phyloP scores from a whole-genome alignment of 2,797 vertebrate genomes.

The Pseudopleuronectes americanus region DNA sequence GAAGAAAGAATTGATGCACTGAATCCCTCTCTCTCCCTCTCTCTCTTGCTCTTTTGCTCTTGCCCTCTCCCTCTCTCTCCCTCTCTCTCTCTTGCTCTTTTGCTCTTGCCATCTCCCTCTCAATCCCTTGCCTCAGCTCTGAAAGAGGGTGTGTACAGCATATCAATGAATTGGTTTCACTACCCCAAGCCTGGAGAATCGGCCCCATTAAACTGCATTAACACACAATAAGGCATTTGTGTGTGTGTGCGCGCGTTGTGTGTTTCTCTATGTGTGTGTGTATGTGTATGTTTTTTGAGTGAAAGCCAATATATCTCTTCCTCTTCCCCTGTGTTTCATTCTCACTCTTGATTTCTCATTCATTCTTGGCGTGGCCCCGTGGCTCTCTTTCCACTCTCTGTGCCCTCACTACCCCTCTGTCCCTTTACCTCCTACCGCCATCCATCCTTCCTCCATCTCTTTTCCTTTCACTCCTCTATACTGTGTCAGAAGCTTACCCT shows the following conservation, averaged over 20 bases:
- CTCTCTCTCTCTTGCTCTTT: slow-evolving; percentile 4
- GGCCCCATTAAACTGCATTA: slow-evolving; percentile 83
- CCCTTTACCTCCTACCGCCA: slow-evolving; percentile 35
- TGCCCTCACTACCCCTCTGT: slow-evolving; percentile 16
- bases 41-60: slow-evolving; percentile 14
- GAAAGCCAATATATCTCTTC: slow-evolving; percentile 68
- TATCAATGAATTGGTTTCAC: slow-evolving; percentile 78
- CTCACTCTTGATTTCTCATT: slow-evolving; percentile 61
- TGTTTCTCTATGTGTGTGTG: slow-evolving; percentile 5
- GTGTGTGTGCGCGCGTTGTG: slow-evolving; percentile 25
- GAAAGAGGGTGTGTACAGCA: slow-evolving; percentile 71
- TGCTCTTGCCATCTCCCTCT: slow-evolving; percentile 47
- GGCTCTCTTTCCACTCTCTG: slow-evolving; percentile 30
- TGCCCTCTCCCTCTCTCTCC: slow-evolving; percentile 41
- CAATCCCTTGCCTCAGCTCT: slow-evolving; percentile 58
- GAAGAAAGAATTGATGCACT: slow-evolving; percentile 31
- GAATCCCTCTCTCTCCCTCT: slow-evolving; percentile 9
- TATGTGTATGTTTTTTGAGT: slow-evolving; percentile 20
- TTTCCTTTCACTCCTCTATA: background rate
- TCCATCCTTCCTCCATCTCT: slow-evolving; percentile 29
- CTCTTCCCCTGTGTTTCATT: slow-evolving; percentile 59
- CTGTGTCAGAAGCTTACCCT: slow-evolving; percentile 19
- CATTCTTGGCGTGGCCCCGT: slow-evolving; percentile 47
- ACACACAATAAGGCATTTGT: slow-evolving; percentile 80
- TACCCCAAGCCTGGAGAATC: slow-evolving; percentile 71